Conservation (phyloP, 2,888 invertebrate species). For the Aporophyla nigra region DNA sequence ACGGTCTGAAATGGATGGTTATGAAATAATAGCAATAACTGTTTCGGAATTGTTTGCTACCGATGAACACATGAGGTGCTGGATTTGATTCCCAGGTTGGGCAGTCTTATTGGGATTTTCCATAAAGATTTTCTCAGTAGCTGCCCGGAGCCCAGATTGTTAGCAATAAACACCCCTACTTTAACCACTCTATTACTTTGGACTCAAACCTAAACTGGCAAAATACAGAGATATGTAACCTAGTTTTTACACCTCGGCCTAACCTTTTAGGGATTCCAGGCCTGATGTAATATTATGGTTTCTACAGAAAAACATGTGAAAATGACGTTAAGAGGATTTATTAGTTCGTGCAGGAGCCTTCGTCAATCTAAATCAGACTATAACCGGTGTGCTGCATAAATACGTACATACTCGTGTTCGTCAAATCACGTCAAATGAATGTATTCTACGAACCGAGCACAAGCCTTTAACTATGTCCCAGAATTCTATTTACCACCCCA, state of each 20-base stretch:
- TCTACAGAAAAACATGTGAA: background rate
- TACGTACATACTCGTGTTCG: background rate
- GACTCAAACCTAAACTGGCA: too few relatives aligned
- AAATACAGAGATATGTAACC: background rate
- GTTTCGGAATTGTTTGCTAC: too few relatives aligned
- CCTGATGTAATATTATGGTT: background rate
- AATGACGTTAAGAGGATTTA: background rate
- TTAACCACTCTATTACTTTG: too few relatives aligned
- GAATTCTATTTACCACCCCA: conserved; percentile 24
- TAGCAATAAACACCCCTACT: too few relatives aligned
- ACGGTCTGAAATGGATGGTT: too few relatives aligned
- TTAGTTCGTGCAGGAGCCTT: background rate
- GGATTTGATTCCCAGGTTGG: too few relatives aligned
- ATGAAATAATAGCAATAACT: too few relatives aligned
- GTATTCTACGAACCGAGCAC: conserved; percentile 24
- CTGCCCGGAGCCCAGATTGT: too few relatives aligned
- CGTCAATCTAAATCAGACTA: conserved; percentile 9
- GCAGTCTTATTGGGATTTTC: too few relatives aligned
- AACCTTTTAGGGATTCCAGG: background rate
- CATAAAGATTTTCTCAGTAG: too few relatives aligned
- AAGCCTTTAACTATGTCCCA: conserved; percentile 17
- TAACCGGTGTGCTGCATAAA: background rate
- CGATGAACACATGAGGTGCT: too few relatives aligned
- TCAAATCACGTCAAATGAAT: conserved; percentile 36
- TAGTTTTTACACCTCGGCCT: background rate